Conservation (phyloP, 2,888 invertebrate genomes). For the Acleris emargana region DNA sequence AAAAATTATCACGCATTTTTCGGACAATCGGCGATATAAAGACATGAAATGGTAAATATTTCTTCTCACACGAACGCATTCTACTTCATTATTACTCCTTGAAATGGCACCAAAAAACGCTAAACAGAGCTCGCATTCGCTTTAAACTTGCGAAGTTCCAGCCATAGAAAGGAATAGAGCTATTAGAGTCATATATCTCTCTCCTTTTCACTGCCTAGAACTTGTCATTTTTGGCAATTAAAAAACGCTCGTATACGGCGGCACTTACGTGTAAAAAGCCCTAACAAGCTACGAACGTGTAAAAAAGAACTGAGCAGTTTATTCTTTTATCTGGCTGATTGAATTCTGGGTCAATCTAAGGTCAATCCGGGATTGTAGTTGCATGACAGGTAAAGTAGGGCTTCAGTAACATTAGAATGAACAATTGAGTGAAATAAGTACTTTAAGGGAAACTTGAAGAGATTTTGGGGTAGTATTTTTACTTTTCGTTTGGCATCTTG, state of each 20-base stretch:
- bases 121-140: too few relatives aligned
- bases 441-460: neutral
- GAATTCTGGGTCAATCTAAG: constrained; percentile 29
- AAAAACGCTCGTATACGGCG: neutral
- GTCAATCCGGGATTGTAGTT: constrained; percentile 23
- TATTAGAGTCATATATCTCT: too few relatives aligned
- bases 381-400: constrained; percentile 7
- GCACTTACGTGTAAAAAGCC: constrained; percentile 9
- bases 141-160: too few relatives aligned
- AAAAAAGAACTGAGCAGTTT: constrained; percentile 8
- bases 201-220: too few relatives aligned
- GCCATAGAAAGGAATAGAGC: too few relatives aligned
- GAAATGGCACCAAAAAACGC: neutral
- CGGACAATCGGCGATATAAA: too few relatives aligned
- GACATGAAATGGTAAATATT: too few relatives aligned
- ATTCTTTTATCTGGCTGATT: constrained; percentile 10
- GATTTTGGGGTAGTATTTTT: neutral
- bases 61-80: too few relatives aligned
- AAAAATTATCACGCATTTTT: too few relatives aligned
- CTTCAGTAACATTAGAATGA: constrained; percentile 3
- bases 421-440: constrained; percentile 8
- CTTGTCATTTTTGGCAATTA: neutral
- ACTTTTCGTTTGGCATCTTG: too few relatives aligned
- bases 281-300: constrained; percentile 14
- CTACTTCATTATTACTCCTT: neutral